phyloP scores from a whole-genome alignment of 2,113 vertebrate species.

The Hydrochoerus hydrochaeris region DNA sequence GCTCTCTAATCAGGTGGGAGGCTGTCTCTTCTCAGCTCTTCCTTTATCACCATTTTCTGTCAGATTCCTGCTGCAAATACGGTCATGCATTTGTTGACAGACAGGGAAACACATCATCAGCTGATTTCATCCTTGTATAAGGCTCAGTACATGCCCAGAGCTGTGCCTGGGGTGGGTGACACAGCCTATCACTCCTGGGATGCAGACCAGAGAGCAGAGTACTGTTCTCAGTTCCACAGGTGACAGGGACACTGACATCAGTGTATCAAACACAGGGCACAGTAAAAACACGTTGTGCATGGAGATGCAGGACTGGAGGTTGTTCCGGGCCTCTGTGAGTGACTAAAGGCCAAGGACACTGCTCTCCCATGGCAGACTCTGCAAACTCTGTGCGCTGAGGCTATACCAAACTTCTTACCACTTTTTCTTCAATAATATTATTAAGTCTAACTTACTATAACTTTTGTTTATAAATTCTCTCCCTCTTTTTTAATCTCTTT shows the following conservation, averaged over 20 bases:
- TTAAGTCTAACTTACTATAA: background rate
- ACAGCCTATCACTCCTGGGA: background rate
- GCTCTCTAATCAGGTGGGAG: background rate
- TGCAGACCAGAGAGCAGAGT: background rate
- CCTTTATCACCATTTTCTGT: background rate
- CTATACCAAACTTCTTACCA: background rate
- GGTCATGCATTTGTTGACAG: background rate
- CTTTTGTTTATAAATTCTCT: background rate
- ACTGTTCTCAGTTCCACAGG: background rate
- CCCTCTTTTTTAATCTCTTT: background rate
- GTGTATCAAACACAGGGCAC: background rate
- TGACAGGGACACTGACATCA: background rate
- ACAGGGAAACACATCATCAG: background rate
- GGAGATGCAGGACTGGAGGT: no score
- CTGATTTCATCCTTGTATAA: no score
- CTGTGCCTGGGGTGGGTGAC: background rate
- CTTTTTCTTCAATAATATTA: background rate
- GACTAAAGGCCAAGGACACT: fast-evolving
- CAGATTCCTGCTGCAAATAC: background rate
- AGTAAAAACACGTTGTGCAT: background rate
- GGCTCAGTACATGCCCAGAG: background rate
- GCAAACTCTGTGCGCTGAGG: background rate
- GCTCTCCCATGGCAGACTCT: no score
- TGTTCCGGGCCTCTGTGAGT: background rate
- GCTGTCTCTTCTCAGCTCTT: background rate